Base-by-base conservation (phyloP, 2,113 vertebrate species). In the Cololabis saira region DNA sequence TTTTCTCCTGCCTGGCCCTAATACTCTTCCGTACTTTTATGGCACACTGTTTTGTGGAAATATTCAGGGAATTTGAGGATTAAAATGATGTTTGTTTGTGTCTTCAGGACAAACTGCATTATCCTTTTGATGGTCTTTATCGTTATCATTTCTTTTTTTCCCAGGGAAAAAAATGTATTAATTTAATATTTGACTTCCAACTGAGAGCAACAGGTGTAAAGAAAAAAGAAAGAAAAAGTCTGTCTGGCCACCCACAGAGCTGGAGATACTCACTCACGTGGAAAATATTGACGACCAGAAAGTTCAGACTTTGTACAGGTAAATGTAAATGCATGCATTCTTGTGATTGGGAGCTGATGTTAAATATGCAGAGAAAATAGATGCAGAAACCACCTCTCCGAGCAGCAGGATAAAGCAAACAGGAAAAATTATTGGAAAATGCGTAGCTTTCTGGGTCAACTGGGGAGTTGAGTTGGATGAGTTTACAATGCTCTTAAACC, bases 401-500 rank as follows among this genome's bases (percentile, higher is more conserved):
- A 74, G 33, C 74, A 72, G 78, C 64, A 24, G 30, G 75, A 61
- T 21, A 69, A 82, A 76, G 68, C 74, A 74, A 86, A 86, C 63
- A 63, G 13, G 9, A 16, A 67, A 65, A 79, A 40, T 76, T 80
- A 68, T 19, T 81, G 63, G 24, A 66, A 60, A 68, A 63, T 30
- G 33, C 2, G 6, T 47, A 44, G 51, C 62, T 49, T 15, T 71
- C 56, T 82, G 85, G 74, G 56, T 50, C 56, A 33, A 22, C 61
- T 66, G 60, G 17, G 61, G 66, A 44, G 48, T 56, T 64, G 61
- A 78, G 61, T 78, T 71, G 58, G 75, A 81, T 57, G 64, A 51
- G 73, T 80, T 69, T 71, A 68, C 48, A 27, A 82, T 68, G 70
- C 65, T 61, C 71, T 71, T 76, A 74, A 78, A 80, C 17, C 15